Conservation (phyloP, 2,797 vertebrate genomes). For the Scolopax bukidnonensis region DNA sequence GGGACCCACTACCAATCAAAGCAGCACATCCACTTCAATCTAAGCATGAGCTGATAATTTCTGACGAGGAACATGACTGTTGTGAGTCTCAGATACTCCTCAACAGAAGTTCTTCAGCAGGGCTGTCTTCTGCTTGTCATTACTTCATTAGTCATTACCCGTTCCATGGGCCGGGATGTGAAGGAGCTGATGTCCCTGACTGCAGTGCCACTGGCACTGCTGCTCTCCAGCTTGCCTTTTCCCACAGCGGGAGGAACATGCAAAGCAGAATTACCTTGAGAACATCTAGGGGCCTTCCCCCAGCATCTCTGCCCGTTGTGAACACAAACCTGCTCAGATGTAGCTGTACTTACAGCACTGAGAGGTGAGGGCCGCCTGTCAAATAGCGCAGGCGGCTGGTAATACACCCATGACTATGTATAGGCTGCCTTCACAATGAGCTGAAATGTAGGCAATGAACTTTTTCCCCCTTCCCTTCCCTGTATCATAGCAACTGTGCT, state of each 20-base stretch:
- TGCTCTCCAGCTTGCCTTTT: not conserved
- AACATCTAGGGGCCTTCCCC: not conserved
- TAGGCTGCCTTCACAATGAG: constrained; percentile 18
- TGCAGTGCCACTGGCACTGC: not conserved
- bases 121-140: not conserved
- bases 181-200: not conserved
- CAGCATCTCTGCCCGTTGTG: not conserved
- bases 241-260: rapidly evolving
- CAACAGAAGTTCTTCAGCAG: not conserved
- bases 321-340: not conserved
- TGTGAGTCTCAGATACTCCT: not conserved
- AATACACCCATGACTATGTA: not conserved
- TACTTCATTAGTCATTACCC: not conserved
- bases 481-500: constrained; percentile 78
- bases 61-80: not conserved
- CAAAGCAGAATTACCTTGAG: not conserved
- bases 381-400: not conserved
- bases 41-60: not conserved
- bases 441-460: constrained; percentile 44
- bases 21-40: not conserved
- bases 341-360: not conserved
- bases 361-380: not conserved
- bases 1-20: not conserved
- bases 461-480: constrained; percentile 31
- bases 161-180: not conserved